phyloP scores from a whole-genome alignment of 2,888 invertebrate genomes.

The Scaptomyza parva region DNA sequence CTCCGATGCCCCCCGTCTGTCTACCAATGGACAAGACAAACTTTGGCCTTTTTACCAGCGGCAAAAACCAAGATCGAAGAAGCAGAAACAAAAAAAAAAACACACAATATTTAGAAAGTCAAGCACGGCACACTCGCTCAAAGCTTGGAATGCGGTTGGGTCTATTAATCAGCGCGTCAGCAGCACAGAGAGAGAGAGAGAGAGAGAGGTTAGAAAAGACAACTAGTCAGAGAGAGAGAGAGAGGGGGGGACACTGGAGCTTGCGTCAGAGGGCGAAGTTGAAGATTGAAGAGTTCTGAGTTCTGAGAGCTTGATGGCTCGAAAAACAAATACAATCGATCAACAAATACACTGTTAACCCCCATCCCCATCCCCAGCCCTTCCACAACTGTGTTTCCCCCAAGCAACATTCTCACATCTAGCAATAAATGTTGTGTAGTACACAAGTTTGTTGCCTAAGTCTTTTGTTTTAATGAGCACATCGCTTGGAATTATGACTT shows the following conservation, averaged over 20 bases:
- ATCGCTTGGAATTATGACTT: slow-evolving; percentile 78
- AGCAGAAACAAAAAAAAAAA: slow-evolving; percentile 16
- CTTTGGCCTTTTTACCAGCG: slow-evolving; percentile 56
- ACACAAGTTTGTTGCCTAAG: slow-evolving; percentile 77
- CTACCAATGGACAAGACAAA: slow-evolving; percentile 14
- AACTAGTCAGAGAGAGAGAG: background rate
- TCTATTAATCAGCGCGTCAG: slow-evolving; percentile 79
- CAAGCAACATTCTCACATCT: background rate
- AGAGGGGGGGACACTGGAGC: background rate
- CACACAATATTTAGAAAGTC: slow-evolving; percentile 75
- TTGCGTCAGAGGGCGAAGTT: slow-evolving; percentile 53
- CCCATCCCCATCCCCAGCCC: background rate
- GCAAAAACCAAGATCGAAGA: slow-evolving; percentile 30
- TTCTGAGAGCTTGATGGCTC: slow-evolving; percentile 70
- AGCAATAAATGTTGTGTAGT: slow-evolving; percentile 4
- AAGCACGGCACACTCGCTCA: slow-evolving; percentile 47
- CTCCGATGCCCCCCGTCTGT: slow-evolving; percentile 5
- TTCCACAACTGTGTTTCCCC: too few relatives aligned
- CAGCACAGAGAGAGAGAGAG: background rate
- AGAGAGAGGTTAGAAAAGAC: too few relatives aligned
- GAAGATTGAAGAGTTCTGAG: slow-evolving; percentile 40
- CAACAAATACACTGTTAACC: slow-evolving; percentile 64
- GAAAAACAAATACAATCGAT: slow-evolving; percentile 66
- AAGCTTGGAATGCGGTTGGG: slow-evolving; percentile 78
- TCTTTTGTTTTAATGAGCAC: slow-evolving; percentile 82